Percentiles rank a stretch among this genome's conserved stretches.
Conservation (phyloP, 1,140 invertebrate species). For the Ruditapes philippinarum region DNA sequence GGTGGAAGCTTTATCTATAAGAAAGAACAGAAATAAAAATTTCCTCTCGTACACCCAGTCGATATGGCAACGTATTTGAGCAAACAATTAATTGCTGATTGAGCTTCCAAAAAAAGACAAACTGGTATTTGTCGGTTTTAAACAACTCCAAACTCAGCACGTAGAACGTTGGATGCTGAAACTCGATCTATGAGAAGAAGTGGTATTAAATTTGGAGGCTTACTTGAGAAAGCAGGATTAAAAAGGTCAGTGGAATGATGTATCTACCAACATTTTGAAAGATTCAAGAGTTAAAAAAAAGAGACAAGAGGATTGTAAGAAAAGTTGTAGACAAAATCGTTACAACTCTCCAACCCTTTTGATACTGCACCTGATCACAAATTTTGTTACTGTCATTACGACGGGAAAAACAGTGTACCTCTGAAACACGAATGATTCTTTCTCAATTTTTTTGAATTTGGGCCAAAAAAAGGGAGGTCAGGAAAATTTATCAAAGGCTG, state of each 20-base stretch:
- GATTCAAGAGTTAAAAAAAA: neutral
- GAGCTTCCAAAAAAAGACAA: conserved; percentile 61
- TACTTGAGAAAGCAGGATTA: neutral
- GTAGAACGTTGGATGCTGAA: conserved; percentile 64
- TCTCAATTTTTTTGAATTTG: neutral
- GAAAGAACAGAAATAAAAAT: conserved; percentile 56
- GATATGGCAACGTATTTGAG: conserved; percentile 71
- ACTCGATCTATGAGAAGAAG: conserved; percentile 44
- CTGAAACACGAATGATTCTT: neutral
- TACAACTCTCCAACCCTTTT: conserved; percentile 4
- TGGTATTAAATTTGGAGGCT: neutral
- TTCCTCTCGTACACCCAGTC: conserved; percentile 60
- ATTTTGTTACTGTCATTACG: neutral
- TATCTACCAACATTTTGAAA: neutral
- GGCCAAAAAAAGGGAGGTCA: neutral
- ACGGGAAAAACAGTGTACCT: neutral
- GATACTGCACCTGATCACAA: neutral
- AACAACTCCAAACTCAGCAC: neutral
- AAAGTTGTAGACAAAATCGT: neutral
- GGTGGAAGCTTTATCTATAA: conserved; percentile 62
- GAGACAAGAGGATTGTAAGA: neutral
- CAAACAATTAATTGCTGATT: conserved; percentile 72
- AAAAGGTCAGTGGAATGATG: neutral
- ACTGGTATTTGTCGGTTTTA: conserved; percentile 64
- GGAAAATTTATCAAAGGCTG: neutral